A percentile compares a stretch with the other conserved stretches of the same genome.
These are phyloP conservation scores for Lepas anatifera DNA, from an alignment of 2,888 invertebrate genomes.

Conservation along the genomic window DNA sequence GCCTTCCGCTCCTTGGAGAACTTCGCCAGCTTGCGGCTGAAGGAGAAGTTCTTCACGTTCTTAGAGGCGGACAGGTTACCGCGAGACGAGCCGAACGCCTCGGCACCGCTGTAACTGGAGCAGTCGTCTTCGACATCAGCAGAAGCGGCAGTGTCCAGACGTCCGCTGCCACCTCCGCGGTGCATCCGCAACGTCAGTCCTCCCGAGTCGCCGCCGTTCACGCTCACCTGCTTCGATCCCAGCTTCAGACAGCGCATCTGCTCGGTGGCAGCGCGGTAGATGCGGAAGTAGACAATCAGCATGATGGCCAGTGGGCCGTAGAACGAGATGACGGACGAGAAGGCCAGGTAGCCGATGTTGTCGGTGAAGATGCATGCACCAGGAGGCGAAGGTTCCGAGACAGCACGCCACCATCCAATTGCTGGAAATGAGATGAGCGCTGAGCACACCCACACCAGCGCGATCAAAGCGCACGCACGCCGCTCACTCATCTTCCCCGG, in stretches of 20 bases:
- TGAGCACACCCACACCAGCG: conserved; percentile 92
- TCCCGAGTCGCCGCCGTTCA: conserved; percentile 49
- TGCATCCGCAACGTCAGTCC: conserved; percentile 86
- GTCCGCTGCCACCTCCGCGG: conserved; percentile 59
- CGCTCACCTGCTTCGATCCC: conserved; percentile 56
- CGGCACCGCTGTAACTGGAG: background rate
- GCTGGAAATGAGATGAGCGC: conserved; percentile 96
- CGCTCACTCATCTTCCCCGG: conserved; percentile 86
- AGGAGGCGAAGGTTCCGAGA: conserved; percentile 32
- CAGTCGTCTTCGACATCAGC: background rate
- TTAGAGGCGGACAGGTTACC: conserved; percentile 24
- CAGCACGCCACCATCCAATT: conserved; percentile 90
- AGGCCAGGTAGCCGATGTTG: conserved; percentile 87
- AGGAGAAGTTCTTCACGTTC: conserved; percentile 65
- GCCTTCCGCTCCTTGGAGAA: conserved; percentile 96
- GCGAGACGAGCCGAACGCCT: background rate
- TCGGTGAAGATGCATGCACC: conserved; percentile 93
- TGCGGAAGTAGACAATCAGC: conserved; percentile 95
- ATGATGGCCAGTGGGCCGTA: conserved; percentile 93
- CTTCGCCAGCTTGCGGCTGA: conserved; percentile 84
- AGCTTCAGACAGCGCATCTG: conserved; percentile 81
- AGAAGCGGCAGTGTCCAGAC: background rate
- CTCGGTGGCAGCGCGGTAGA: conserved; percentile 84
- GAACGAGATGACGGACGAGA: conserved; percentile 95
- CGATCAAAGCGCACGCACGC: conserved; percentile 74